phyloP scores from a whole-genome alignment of 2,797 vertebrate genomes.

The Philypnodon macrostomus region DNA sequence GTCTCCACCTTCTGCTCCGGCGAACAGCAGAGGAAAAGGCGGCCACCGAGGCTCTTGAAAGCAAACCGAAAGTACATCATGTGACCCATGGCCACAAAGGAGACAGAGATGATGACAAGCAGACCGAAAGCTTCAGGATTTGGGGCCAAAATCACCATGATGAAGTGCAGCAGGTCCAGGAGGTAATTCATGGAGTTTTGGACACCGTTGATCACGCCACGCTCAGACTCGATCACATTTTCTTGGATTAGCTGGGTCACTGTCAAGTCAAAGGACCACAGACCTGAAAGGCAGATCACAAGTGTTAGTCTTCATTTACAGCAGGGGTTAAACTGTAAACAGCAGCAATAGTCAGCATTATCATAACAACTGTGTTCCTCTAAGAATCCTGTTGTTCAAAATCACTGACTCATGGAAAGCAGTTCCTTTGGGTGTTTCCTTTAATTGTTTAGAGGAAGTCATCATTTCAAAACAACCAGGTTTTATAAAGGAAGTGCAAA shows the following conservation, averaged over 20 bases:
- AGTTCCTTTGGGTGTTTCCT: neutral
- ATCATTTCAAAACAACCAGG: neutral
- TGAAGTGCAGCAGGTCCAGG: slow-evolving; percentile 96
- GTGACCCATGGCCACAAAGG: slow-evolving; percentile 95
- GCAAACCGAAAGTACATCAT: slow-evolving; percentile 95
- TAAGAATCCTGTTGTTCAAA: neutral
- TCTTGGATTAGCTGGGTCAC: slow-evolving; percentile 98
- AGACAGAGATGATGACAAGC: slow-evolving; percentile 94
- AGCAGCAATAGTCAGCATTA: slow-evolving; percentile 16
- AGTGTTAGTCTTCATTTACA: slow-evolving; percentile 25
- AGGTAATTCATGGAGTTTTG: slow-evolving; percentile 99
- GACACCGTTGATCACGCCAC: slow-evolving; percentile 95
- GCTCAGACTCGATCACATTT: slow-evolving; percentile 93
- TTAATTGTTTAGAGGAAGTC: slow-evolving; percentile 24
- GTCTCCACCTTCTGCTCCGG: slow-evolving; percentile 78
- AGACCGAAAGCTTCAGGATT: slow-evolving; percentile 95
- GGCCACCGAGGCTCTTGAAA: slow-evolving; percentile 84
- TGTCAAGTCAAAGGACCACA: slow-evolving; percentile 98
- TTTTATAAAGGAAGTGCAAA: slow-evolving; percentile 28
- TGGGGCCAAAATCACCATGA: slow-evolving; percentile 98
- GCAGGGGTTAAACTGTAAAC: slow-evolving; percentile 22
- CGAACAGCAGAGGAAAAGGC: slow-evolving; percentile 87
- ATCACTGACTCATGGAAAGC: slow-evolving; percentile 19
- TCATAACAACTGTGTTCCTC: slow-evolving; percentile 11
- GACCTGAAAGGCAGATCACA: slow-evolving; percentile 72